Base-by-base conservation (phyloP, 2,113 vertebrate species). In the Carollia perspicillata region DNA sequence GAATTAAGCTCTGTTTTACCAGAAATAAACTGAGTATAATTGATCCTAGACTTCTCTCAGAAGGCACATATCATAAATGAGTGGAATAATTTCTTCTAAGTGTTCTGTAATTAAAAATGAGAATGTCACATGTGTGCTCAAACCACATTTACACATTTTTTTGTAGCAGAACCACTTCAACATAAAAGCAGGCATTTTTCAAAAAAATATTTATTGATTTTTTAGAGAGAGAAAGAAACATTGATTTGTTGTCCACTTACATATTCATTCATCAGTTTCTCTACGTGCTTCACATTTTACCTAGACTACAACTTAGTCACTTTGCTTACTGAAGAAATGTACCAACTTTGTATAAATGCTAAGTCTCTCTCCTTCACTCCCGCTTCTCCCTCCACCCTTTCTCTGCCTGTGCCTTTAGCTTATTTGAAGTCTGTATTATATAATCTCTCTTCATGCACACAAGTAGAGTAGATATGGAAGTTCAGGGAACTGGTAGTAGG, bases 261-360 rank as follows among this genome's bases (percentile, higher is more conserved):
- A 5, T 63, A 63, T 63, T 28, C 60, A 63, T 63, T 30, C 60
- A 30, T 63, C 11, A 14, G 60, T 63, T 63, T 63, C 28, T 63
- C 11, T 10, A 60, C 30, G 28, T 30, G 26, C 28, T 63, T 63
- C 60, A 51, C 22, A 63, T 75, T 83, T 83, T 68, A 69, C 22
- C 58, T 40, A 77, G 6, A 42, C 0, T 30, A 6, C 65, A 53
- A 72, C 44, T 77, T 28, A 40, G 4, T 63, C 5, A 60, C 30
- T 78, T 72, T 79, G 51, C 44, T 79, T 65, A 13, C 30, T 26
- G 14, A 69, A 89, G 78, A 79, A 85, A 84, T 77, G 66, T 84
- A 60, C 49, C 68, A 49, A 60, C 11, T 51, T 78, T 71, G 16
- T 30, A 14, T 79, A 69, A 80, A 84, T 49, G 49, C 71, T 2